These are phyloP conservation scores for Fulmarus glacialis DNA, from an alignment of 2,113 vertebrate species.

Conservation along the genomic window DNA sequence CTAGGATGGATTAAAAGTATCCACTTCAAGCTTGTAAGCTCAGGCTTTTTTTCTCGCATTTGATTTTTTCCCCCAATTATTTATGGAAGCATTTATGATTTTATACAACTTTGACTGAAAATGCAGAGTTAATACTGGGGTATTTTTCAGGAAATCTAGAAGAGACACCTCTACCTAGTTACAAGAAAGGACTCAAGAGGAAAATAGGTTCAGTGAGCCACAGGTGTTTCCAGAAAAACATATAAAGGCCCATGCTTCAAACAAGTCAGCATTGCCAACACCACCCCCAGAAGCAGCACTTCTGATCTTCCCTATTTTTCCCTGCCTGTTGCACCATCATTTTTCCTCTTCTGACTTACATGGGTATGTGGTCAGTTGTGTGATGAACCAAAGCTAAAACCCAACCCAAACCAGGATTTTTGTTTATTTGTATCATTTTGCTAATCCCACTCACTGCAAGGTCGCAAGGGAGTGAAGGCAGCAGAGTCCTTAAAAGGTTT, in stretches of 20 bases:
- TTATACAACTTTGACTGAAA: neutral
- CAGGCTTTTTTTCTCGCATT: neutral
- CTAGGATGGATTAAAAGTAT: neutral
- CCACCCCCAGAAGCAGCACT: neutral
- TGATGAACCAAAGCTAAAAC: neutral
- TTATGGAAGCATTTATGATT: neutral
- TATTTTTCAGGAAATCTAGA: neutral
- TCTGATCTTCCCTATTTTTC: neutral
- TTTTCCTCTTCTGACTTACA: neutral
- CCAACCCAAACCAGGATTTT: neutral
- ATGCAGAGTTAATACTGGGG: fast-evolving
- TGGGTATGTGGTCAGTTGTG: fast-evolving
- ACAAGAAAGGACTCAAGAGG: neutral
- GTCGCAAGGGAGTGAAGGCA: fast-evolving
- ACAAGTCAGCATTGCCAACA: neutral
- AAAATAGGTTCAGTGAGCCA: neutral
- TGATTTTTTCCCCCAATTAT: fast-evolving
- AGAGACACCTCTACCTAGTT: neutral
- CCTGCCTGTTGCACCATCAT: neutral
- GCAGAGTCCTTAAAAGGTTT: neutral
- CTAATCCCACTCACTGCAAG: fast-evolving
- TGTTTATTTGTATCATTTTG: neutral
- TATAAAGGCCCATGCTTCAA: neutral
- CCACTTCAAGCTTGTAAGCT: neutral
- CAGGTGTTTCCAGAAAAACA: neutral